Percentiles rank a stretch among this genome's conserved stretches.
Conservation (phyloP, 2,888 invertebrate genomes). For the Scaptomyza flava region DNA sequence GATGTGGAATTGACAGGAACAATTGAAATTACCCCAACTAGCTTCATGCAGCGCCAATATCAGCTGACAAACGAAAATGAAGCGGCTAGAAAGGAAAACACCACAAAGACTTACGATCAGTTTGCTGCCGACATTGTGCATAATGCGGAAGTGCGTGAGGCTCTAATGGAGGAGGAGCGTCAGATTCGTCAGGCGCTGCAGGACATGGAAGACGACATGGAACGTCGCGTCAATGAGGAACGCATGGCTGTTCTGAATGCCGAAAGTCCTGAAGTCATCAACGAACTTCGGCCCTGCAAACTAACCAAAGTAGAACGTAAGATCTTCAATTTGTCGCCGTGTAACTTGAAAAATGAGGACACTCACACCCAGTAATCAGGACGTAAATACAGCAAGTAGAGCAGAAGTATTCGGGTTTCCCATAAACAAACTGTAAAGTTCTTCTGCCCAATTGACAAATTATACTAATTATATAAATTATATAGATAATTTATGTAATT, state of each 20-base stretch:
- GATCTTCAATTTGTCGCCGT: conserved; percentile 38
- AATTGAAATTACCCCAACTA: conserved; percentile 37
- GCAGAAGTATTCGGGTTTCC: no score
- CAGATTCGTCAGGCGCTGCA: conserved; percentile 24
- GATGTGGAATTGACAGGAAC: conserved; percentile 13
- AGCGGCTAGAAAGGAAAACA: conserved; percentile 6
- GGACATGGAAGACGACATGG: conserved; percentile 49
- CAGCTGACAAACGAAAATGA: conserved; percentile 12
- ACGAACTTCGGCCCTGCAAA: conserved; percentile 45
- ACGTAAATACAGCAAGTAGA: not conserved
- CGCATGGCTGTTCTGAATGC: conserved; percentile 55
- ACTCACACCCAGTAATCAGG: conserved; percentile 10
- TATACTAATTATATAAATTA: not conserved
- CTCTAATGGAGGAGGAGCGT: conserved; percentile 39
- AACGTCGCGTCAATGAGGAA: conserved; percentile 48
- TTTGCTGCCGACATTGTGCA: conserved; percentile 28
- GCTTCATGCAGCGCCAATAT: conserved; percentile 64
- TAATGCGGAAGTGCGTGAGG: conserved; percentile 20
- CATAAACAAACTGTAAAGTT: not conserved
- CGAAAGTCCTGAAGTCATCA: conserved; percentile 40
- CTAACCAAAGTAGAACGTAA: conserved; percentile 34
- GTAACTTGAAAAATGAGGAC: conserved; percentile 13
- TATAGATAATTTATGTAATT: not conserved
- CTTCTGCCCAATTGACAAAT: not conserved
- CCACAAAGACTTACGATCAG: conserved; percentile 11